These are phyloP conservation scores for Symphodus melops DNA, from an alignment of 2,113 vertebrate genomes.

Conservation along the genomic window DNA sequence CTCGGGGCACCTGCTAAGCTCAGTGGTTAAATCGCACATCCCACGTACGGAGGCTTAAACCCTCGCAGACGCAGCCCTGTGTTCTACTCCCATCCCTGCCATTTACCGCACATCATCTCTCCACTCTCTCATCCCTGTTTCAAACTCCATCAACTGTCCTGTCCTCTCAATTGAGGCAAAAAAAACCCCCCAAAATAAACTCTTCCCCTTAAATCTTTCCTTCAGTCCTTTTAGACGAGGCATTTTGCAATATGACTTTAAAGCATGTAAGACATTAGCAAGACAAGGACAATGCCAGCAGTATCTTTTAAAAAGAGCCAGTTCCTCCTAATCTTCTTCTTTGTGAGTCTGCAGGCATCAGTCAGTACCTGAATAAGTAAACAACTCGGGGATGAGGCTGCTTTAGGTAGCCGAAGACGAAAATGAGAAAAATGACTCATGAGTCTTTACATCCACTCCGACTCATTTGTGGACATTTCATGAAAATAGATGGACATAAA, in stretches of 20 bases:
- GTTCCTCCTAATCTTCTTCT: slow-evolving; percentile 49
- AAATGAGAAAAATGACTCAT: slow-evolving; percentile 27
- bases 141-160: too few species aligned
- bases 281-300: slow-evolving; percentile 17
- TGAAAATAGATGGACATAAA: neutral
- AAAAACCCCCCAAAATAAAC: too few species aligned
- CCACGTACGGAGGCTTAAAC: too few species aligned
- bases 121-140: too few species aligned
- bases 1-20: too few species aligned
- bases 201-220: neutral
- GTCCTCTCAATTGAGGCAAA: too few species aligned
- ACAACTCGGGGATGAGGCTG: slow-evolving; percentile 43
- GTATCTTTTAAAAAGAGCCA: slow-evolving; percentile 16
- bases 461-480: slow-evolving; percentile 19
- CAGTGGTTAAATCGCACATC: too few species aligned
- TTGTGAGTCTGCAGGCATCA: slow-evolving; percentile 34
- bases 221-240: neutral
- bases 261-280: neutral
- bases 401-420: slow-evolving; percentile 34
- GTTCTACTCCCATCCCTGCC: too few species aligned
- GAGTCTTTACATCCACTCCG: neutral
- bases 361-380: slow-evolving; percentile 43
- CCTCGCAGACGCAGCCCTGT: too few species aligned
- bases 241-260: neutral
- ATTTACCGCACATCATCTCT: too few species aligned